A percentile compares a stretch with the other conserved stretches of the same genome.
These are phyloP conservation scores for Euglossa dilemma DNA, from an alignment of 1,140 invertebrate species.

Conservation along the genomic window DNA sequence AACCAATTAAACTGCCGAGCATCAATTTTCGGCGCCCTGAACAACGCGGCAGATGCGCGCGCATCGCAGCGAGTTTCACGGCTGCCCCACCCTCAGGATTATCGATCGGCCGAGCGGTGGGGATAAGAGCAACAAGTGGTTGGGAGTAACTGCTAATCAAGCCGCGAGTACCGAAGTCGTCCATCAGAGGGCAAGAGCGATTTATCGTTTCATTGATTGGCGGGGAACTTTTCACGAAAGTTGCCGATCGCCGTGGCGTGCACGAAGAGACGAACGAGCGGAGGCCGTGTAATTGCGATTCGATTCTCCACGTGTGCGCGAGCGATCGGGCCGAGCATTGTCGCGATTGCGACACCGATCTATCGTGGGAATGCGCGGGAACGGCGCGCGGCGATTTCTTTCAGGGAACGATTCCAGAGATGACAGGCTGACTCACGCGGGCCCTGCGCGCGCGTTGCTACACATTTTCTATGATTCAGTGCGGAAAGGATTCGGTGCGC, in stretches of 20 bases:
- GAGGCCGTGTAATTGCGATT: slow-evolving; percentile 24
- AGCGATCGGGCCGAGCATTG: slow-evolving; percentile 29
- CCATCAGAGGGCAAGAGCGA: slow-evolving; percentile 37
- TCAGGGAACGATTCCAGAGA: slow-evolving; percentile 50
- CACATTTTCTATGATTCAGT: slow-evolving; percentile 70
- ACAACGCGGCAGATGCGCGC: background rate
- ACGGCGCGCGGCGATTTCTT: slow-evolving; percentile 36
- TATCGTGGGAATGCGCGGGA: slow-evolving; percentile 74
- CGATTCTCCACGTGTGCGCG: slow-evolving; percentile 41
- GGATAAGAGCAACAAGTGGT: slow-evolving; percentile 7
- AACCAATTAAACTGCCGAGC: background rate
- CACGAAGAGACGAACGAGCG: background rate
- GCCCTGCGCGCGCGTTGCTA: slow-evolving; percentile 31
- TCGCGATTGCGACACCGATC: slow-evolving; percentile 75
- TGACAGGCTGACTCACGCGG: slow-evolving; percentile 69
- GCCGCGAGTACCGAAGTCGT: slow-evolving; percentile 13
- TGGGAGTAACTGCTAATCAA: slow-evolving; percentile 12
- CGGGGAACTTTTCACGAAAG: slow-evolving; percentile 23
- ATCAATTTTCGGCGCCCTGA: background rate
- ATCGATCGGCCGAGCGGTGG: background rate
- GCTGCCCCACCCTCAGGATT: background rate
- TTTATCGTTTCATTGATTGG: slow-evolving; percentile 45
- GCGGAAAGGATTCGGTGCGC: slow-evolving; percentile 25
- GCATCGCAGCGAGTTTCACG: background rate
- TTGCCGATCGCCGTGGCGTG: background rate